phyloP scores from a whole-genome alignment of 2,888 invertebrate species.

The Drosophila dives region DNA sequence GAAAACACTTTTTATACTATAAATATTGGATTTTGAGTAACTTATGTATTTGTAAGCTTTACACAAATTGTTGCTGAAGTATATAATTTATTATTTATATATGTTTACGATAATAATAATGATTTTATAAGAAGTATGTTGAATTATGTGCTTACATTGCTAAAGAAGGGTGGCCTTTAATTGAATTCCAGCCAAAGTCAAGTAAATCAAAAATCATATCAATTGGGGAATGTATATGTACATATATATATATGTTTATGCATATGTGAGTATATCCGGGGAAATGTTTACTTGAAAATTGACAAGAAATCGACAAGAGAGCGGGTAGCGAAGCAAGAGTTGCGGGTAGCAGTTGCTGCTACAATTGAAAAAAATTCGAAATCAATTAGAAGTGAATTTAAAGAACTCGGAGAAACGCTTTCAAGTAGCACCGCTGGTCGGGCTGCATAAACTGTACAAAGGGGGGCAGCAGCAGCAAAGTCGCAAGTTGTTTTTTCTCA shows the following conservation, averaged over 20 bases:
- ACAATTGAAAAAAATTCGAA: constrained; percentile 68
- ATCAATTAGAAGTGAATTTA: constrained; percentile 74
- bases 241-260: background rate
- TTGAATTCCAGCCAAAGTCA: constrained; percentile 22
- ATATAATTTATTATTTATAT: background rate
- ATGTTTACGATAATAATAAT: background rate
- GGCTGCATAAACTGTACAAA: constrained; percentile 2
- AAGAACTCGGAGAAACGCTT: constrained; percentile 59
- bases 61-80: background rate
- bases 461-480: constrained; percentile 11
- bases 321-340: background rate
- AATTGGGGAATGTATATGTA: constrained; percentile 1
- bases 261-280: constrained; percentile 7
- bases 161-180: background rate
- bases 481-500: constrained; percentile 60
- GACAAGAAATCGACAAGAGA: constrained; percentile 31
- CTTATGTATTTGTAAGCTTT: background rate
- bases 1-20: no score
- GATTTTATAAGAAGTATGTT: background rate
- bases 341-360: constrained; percentile 7
- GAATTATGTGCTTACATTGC: background rate
- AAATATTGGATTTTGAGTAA: background rate
- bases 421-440: constrained; percentile 62
- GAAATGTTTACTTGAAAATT: constrained; percentile 32
- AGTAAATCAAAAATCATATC: constrained; percentile 14